These are phyloP conservation scores for Brachionus angularis DNA, from an alignment of 1,140 invertebrate genomes.

Conservation along the genomic window DNA sequence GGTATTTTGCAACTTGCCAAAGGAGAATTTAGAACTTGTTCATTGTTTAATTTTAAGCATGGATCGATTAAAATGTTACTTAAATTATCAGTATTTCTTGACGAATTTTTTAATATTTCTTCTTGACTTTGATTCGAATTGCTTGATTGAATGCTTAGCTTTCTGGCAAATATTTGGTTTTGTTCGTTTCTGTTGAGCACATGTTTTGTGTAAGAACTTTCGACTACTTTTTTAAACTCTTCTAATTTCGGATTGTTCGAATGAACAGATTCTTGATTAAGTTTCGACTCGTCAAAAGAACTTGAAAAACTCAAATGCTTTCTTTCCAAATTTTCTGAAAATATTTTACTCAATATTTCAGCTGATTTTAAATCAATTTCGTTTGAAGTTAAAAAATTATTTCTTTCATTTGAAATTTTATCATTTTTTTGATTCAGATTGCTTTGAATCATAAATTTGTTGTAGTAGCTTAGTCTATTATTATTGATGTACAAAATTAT, in stretches of 20 bases:
- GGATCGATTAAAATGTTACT: too few relatives aligned
- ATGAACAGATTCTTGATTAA: background rate
- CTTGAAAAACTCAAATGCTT: background rate
- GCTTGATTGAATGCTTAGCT: background rate
- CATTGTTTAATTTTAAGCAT: too few relatives aligned
- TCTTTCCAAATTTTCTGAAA: background rate
- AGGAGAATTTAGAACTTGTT: too few relatives aligned
- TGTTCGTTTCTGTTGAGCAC: conserved; percentile 7
- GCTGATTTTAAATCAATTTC: background rate
- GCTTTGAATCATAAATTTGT: too few relatives aligned
- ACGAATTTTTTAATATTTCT: background rate
- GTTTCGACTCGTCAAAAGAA: conserved; percentile 7
- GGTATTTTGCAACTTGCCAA: conserved; percentile 23
- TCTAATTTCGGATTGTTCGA: conserved; percentile 17
- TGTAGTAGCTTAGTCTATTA: too few relatives aligned
- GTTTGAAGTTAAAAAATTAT: too few relatives aligned
- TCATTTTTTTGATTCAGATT: too few relatives aligned
- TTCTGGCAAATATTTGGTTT: background rate
- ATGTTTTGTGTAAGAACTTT: conserved; percentile 34
- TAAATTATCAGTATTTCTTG: too few relatives aligned
- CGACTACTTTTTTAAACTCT: conserved; percentile 33
- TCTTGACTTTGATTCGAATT: background rate
- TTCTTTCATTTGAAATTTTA: too few relatives aligned
- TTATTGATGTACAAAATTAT: too few relatives aligned
- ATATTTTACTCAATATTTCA: conserved; percentile 12